These are phyloP conservation scores for Rhegmatorhina hoffmannsi DNA, from an alignment of 2,113 vertebrate genomes.

Conservation along the genomic window DNA sequence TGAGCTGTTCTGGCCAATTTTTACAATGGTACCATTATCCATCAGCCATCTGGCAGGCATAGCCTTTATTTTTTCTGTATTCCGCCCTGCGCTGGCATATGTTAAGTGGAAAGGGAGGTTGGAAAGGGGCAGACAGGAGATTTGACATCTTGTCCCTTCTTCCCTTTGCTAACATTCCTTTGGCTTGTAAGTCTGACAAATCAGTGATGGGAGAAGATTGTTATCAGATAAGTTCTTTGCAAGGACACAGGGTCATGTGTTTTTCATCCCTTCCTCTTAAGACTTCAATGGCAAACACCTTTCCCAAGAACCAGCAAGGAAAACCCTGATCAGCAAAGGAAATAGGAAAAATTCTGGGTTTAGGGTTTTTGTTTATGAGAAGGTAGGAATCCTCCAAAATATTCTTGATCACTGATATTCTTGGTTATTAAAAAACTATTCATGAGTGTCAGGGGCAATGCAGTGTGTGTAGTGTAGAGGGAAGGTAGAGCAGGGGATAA, in stretches of 20 bases:
- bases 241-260: background rate
- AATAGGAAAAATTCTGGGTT: background rate
- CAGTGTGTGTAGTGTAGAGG: background rate
- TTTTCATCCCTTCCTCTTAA: conserved; percentile 8
- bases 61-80: conserved; percentile 25
- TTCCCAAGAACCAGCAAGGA: background rate
- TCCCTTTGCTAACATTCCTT: conserved; percentile 58
- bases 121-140: background rate
- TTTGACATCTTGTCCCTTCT: conserved; percentile 44
- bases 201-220: background rate
- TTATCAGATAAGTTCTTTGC: conserved; percentile 24
- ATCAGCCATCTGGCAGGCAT: conserved; percentile 53
- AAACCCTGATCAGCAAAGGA: background rate
- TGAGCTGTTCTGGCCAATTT: conserved; percentile 34
- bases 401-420: background rate
- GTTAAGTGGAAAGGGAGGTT: conserved; percentile 32
- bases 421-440: conserved; percentile 2
- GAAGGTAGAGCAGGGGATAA: background rate
- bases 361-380: background rate
- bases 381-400: background rate
- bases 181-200: conserved; percentile 42
- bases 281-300: background rate
- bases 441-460: background rate
- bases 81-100: conserved; percentile 40
- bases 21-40: conserved; percentile 52